Base-by-base conservation (phyloP, 2,797 vertebrate genomes). In the Spinus pinus region DNA sequence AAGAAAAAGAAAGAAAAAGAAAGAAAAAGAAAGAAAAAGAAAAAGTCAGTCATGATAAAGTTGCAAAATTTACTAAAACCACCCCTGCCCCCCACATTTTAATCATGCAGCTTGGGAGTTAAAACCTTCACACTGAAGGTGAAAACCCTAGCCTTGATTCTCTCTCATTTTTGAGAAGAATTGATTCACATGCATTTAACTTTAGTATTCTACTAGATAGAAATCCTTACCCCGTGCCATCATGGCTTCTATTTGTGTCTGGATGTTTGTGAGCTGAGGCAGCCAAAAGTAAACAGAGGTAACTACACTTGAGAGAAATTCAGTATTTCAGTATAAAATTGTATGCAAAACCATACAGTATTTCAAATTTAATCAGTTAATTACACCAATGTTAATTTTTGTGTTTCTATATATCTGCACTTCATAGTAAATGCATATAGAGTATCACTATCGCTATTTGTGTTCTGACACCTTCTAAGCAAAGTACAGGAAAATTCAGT, bases 31-130 rank as follows among this genome's bases (percentile, higher is more conserved):
- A 57, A 33, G 7, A 6, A 35, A 35, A 37, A 37, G 12, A 5
- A 31, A 33, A 18, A 22, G 1, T 9, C 12, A 42, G 13, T 58
- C 14, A 51, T 18, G 21, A 22, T 35, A 44, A 62, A 49, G 2
- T 8, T 50, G 22, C 66, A 44, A 58, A 41, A 70, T 18, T 16
- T 4, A 5, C 16, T 11, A 30, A 16, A 27, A 25, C 17, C 1
- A 2, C 6, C 12, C 20, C 7, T 4, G 5, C 24, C 17, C 6
- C 4, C 3, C 6, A 7, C 5, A 46, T 30, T 57, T 46, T 22
- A n/a, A 58, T 53, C 49, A 42, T 88, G n/a, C 1, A 67, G 4
- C 6, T 51, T 4, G 12, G 22, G 25, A 66, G 7, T 82, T 75
- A 71, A 79, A 74, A 50, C 30, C 2, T 58, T 30, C 7, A 58